phyloP scores from a whole-genome alignment of 2,797 vertebrate species.

The Phrynocephalus forsythii region DNA sequence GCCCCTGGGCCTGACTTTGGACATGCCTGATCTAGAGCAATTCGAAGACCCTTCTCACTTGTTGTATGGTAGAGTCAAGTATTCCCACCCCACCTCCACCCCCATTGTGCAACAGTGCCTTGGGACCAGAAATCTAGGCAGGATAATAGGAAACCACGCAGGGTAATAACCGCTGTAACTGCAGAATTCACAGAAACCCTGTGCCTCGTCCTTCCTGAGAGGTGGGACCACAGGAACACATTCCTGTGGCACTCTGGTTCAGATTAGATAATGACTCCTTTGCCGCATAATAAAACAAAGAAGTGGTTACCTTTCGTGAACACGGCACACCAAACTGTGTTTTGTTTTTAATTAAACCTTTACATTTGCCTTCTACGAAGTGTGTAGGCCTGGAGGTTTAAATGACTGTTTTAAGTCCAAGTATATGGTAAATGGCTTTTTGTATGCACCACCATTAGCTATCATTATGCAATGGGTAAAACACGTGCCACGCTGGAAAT shows the following conservation, averaged over 20 bases:
- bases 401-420: slow-evolving; percentile 77
- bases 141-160: too few relatives aligned
- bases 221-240: too few relatives aligned
- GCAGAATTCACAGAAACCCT: too few relatives aligned
- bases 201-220: neutral
- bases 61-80: too few relatives aligned
- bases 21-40: too few relatives aligned
- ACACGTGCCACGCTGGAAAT: slow-evolving; percentile 74
- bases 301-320: slow-evolving; percentile 65
- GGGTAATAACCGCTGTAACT: too few relatives aligned
- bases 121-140: too few relatives aligned
- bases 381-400: slow-evolving; percentile 71
- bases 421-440: slow-evolving; percentile 76
- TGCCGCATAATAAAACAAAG: slow-evolving; percentile 58
- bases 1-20: too few relatives aligned
- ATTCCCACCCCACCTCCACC: too few relatives aligned
- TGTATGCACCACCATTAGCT: slow-evolving; percentile 75
- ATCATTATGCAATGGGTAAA: slow-evolving; percentile 80
- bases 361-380: slow-evolving; percentile 57
- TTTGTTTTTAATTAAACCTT: slow-evolving; percentile 79
- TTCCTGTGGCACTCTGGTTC: neutral
- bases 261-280: neutral
- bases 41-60: too few relatives aligned
- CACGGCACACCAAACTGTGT: slow-evolving; percentile 65
- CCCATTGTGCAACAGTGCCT: too few relatives aligned